phyloP scores from a whole-genome alignment of 2,888 invertebrate genomes.

The Drepana falcataria region DNA sequence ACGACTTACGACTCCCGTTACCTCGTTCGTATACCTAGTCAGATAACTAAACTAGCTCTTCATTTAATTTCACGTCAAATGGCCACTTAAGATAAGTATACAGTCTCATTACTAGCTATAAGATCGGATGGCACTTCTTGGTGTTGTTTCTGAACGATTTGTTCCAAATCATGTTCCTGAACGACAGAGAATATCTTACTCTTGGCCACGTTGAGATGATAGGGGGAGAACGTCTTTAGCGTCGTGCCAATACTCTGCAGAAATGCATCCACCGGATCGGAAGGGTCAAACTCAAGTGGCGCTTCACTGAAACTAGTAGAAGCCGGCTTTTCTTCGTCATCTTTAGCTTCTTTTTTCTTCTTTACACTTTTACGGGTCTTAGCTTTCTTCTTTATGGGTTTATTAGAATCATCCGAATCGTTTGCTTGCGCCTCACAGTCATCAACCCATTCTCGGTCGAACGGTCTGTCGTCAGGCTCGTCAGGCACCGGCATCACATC shows the following conservation, averaged over 20 bases:
- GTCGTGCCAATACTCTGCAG: slow-evolving; percentile 63
- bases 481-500: slow-evolving; percentile 37
- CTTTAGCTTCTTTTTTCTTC: slow-evolving; percentile 27
- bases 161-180: slow-evolving; percentile 68
- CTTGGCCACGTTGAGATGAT: slow-evolving; percentile 67
- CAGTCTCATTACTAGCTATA: slow-evolving; percentile 29
- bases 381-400: slow-evolving; percentile 15
- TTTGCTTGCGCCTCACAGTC: slow-evolving; percentile 8
- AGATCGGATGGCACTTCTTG: slow-evolving; percentile 27
- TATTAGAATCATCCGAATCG: slow-evolving; percentile 4
- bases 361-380: slow-evolving; percentile 23
- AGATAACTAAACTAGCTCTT: too few species aligned
- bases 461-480: slow-evolving; percentile 31
- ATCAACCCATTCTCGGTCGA: slow-evolving; percentile 28
- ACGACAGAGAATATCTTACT: slow-evolving; percentile 68
- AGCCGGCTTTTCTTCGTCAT: slow-evolving; percentile 25
- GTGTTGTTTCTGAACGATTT: slow-evolving; percentile 55
- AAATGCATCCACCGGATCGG: slow-evolving; percentile 65
- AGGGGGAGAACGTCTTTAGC: slow-evolving; percentile 61
- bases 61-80: too few species aligned
- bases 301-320: slow-evolving; percentile 27
- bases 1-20: too few species aligned
- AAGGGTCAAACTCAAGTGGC: slow-evolving; percentile 41
- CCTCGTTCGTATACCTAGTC: too few species aligned
- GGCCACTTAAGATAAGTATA: slow-evolving; percentile 24